phyloP scores from a whole-genome alignment of 2,888 invertebrate species.

The Graphium colonna region DNA sequence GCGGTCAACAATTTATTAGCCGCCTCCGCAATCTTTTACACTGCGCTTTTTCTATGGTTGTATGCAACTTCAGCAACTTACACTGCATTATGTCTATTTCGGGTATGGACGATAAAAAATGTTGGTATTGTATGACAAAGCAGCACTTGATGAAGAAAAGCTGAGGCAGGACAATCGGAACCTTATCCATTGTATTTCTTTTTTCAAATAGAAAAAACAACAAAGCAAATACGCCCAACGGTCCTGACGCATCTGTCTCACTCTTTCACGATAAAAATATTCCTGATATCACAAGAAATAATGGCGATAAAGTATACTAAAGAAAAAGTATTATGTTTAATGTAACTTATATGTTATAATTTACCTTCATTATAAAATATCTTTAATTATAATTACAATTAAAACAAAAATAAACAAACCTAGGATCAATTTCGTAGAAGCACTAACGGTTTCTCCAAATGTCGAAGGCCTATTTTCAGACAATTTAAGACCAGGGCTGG shows the following conservation, averaged over 20 bases:
- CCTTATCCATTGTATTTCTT: slow-evolving; percentile 25
- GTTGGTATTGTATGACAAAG: neutral
- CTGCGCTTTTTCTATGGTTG: neutral
- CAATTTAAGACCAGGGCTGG: slow-evolving; percentile 73
- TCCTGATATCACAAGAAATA: slow-evolving; percentile 61
- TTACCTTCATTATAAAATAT: neutral
- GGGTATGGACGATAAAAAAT: neutral
- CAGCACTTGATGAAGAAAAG: neutral
- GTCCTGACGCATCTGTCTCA: slow-evolving; percentile 60
- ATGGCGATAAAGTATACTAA: slow-evolving; percentile 63
- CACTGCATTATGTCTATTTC: neutral
- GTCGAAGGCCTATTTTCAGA: slow-evolving; percentile 84
- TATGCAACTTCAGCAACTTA: neutral
- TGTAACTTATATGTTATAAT: slow-evolving; percentile 22
- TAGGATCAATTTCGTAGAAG: slow-evolving; percentile 89
- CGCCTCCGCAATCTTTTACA: slow-evolving; percentile 1
- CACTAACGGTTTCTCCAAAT: slow-evolving; percentile 90
- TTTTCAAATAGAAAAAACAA: slow-evolving; percentile 39
- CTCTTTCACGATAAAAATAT: slow-evolving; percentile 70
- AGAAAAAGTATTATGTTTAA: slow-evolving; percentile 27
- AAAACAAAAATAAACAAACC: slow-evolving; percentile 82
- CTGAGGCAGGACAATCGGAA: neutral
- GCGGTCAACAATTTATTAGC: neutral
- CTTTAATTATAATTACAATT: neutral
- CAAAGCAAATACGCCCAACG: slow-evolving; percentile 63